These are phyloP conservation scores for Pocillopora verrucosa DNA, from an alignment of 64 coral and sea anemone genomes.

Conservation along the genomic window DNA sequence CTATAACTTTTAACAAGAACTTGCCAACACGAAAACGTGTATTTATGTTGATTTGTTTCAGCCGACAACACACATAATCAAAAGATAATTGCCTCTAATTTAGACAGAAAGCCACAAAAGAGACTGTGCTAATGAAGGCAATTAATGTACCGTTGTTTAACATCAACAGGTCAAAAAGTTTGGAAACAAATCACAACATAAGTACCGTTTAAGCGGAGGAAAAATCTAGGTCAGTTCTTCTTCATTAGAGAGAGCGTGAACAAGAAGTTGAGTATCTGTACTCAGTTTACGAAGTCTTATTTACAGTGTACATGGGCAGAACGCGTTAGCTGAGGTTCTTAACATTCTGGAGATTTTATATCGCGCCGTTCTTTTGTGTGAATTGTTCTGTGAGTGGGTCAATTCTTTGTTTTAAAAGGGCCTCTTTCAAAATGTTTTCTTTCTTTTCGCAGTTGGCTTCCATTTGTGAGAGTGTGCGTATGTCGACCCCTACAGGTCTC, in stretches of 20 bases:
- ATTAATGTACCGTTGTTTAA: not conserved
- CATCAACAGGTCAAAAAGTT: not conserved
- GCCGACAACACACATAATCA: too few relatives aligned
- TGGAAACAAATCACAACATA: not conserved
- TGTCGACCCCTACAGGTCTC: not conserved
- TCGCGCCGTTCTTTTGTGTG: not conserved
- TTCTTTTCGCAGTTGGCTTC: not conserved
- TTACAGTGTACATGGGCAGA: not conserved
- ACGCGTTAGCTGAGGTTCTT: not conserved
- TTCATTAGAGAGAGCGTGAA: not conserved
- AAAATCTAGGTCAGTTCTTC: not conserved
- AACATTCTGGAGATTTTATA: not conserved
- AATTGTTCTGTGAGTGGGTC: not conserved
- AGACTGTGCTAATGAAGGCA: too few relatives aligned
- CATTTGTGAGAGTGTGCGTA: not conserved
- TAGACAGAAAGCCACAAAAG: not conserved
- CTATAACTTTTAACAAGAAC: too few relatives aligned
- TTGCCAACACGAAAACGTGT: too few relatives aligned
- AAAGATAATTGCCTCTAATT: not conserved
- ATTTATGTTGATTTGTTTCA: too few relatives aligned
- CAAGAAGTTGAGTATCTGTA: too few relatives aligned
- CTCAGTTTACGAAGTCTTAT: not conserved
- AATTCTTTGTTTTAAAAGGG: not conserved
- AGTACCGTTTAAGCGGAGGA: not conserved
- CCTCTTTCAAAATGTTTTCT: not conserved